Base-by-base conservation (phyloP, 2,797 vertebrate genomes). In the Discoglossus pictus region DNA sequence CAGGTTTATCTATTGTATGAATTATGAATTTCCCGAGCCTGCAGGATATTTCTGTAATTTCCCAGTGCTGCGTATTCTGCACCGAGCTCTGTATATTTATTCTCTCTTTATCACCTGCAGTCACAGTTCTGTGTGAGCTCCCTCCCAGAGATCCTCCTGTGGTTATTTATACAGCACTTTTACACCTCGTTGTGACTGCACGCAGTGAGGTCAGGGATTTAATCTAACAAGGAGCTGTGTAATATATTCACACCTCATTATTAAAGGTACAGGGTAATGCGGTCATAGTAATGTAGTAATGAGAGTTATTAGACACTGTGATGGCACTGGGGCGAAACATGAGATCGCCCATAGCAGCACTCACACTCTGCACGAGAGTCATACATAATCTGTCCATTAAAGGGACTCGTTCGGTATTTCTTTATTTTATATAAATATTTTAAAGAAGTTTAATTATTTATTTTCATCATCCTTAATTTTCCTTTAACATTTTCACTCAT, bases 201-300 rank as follows among this genome's bases (percentile, higher is more conserved):
- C 40, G 38, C 24, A 9, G 36, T 25, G 31, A 44, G 61, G 48
- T 53, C 47, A 52, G 20, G 38, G 48, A 43, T 64, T 61, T 64
- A 43, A 64, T 65, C 40, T 65, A 65, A 44, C 61, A 54, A 54
- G 24, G 38, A 54, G 27, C 16, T 35, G 18, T 20, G 54, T 65
- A 46, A 44, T 53, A 21, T 54, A 65, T 25, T 42, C 6, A 7
- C 17, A 55, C 20, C 44, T 65, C 61, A 65, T 65, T 65, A 65
- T 42, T 43, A 43, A 17, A 53, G 40, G 40, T 65, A 42, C 35
- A 42, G 53, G 39, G 35, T 43, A 53, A 65, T 54, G 27, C 13
- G 7, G 13, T 18, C 11, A 15, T 53, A 39, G 8, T 44, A 46
- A 21, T 55, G 39, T 36, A 40, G 16, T 65, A 65, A 54, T 54